Evolutionary conservation across 2,888 invertebrate species (phyloP).

Genomic region (Trissoscelio sp.): DNA sequence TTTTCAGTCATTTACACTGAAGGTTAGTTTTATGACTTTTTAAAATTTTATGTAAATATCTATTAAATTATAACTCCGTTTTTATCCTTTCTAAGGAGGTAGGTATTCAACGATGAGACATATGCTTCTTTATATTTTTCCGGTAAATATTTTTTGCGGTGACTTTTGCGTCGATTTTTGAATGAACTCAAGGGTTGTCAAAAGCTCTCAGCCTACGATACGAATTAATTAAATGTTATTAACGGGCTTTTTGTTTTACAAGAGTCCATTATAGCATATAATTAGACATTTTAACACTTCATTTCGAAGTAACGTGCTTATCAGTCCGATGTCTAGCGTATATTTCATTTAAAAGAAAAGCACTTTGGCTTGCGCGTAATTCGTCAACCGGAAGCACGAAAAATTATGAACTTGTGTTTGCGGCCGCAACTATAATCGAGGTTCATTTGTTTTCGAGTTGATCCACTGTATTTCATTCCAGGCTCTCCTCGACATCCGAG

Average conservation of each 20-base stretch:
- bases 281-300: constrained; percentile 46
- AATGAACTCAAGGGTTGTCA: constrained; percentile 2
- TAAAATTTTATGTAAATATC: no score
- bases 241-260: constrained; percentile 13
- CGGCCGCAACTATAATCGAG: constrained; percentile 60
- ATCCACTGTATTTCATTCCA: constrained; percentile 68
- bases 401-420: constrained; percentile 65
- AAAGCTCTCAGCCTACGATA: constrained; percentile 11
- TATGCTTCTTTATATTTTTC: no score
- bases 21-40: no score
- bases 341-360: constrained; percentile 52
- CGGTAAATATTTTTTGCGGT: constrained; percentile 1
- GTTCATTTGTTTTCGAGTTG: constrained; percentile 69
- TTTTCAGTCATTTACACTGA: no score
- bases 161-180: neutral
- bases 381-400: constrained; percentile 47
- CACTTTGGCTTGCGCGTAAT: constrained; percentile 16
- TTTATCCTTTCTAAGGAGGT: no score
- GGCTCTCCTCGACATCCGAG: constrained; percentile 65
- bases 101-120: no score
- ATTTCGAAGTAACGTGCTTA: constrained; percentile 29
- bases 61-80: no score
- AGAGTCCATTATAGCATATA: constrained; percentile 34
- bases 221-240: constrained; percentile 36
- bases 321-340: constrained; percentile 14